phyloP scores from a whole-genome alignment of 2,797 vertebrate genomes.

The Poeciliopsis infans region DNA sequence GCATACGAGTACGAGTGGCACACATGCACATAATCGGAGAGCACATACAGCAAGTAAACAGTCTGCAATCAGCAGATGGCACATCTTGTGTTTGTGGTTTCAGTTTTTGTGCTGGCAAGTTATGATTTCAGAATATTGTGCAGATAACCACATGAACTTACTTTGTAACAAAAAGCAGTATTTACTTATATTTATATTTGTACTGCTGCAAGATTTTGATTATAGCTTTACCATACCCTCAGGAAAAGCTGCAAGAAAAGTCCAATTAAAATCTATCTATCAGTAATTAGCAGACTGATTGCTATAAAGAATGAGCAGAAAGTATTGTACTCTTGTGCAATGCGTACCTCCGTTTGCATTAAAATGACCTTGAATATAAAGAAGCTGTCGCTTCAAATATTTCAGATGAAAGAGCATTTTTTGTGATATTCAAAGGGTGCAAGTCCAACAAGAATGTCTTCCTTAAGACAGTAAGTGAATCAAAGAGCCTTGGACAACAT shows the following conservation, averaged over 20 bases:
- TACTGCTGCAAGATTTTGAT: neutral
- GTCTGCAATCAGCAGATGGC: neutral
- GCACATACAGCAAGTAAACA: neutral
- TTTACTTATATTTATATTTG: neutral
- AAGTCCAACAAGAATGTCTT: neutral
- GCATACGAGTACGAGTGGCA: neutral
- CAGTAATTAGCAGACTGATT: neutral
- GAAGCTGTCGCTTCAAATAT: neutral
- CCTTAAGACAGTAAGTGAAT: neutral
- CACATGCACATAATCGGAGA: neutral
- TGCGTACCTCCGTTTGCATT: neutral
- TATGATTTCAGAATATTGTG: neutral
- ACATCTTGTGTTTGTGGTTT: slow-evolving; percentile 1
- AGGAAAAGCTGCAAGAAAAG: neutral
- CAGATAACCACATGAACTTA: neutral
- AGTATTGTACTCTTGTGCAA: neutral
- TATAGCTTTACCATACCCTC: neutral
- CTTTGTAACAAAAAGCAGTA: neutral
- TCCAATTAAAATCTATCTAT: neutral
- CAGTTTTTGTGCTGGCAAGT: neutral
- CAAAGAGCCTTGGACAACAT: neutral
- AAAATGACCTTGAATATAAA: neutral
- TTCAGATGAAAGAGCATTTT: neutral
- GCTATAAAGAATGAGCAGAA: neutral
- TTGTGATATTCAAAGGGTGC: neutral